A percentile compares a stretch with the other conserved stretches of the same genome.
Evolutionary conservation across 2,113 vertebrate genomes (phyloP).

Genomic region (Trogon surrucura): DNA sequence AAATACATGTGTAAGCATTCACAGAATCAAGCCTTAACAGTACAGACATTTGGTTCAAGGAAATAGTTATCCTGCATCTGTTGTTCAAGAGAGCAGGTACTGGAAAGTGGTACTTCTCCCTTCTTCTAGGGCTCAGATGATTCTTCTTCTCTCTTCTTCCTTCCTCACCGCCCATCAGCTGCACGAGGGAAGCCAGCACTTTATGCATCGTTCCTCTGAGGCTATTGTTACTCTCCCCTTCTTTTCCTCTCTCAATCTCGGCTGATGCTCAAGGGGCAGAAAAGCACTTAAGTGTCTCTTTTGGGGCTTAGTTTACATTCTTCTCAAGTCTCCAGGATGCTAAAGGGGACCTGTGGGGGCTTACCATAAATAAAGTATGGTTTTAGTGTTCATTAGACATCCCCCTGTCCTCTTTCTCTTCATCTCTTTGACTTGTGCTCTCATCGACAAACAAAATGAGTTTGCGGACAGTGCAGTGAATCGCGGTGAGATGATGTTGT

Average conservation of each 20-base stretch:
- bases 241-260: slow-evolving; percentile 38
- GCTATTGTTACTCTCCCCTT: slow-evolving; percentile 27
- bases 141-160: neutral
- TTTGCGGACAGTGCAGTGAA: neutral
- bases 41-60: neutral
- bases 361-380: slow-evolving; percentile 31
- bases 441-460: neutral
- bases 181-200: slow-evolving; percentile 9
- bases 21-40: neutral
- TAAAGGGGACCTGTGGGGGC: slow-evolving; percentile 41
- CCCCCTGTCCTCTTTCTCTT: slow-evolving; percentile 10
- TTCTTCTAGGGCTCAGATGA: neutral
- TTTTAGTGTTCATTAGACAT: slow-evolving; percentile 44
- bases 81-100: neutral
- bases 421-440: neutral
- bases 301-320: slow-evolving; percentile 37
- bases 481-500: neutral
- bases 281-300: slow-evolving; percentile 77
- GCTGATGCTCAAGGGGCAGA: slow-evolving; percentile 58
- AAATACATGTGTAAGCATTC: neutral
- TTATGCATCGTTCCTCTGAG: slow-evolving; percentile 47
- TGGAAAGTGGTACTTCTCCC: neutral
- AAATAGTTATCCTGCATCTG: fast-evolving
- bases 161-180: neutral
- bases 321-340: neutral